Base-by-base conservation (phyloP, 2,113 vertebrate species). In the Siphamia tubifer region DNA sequence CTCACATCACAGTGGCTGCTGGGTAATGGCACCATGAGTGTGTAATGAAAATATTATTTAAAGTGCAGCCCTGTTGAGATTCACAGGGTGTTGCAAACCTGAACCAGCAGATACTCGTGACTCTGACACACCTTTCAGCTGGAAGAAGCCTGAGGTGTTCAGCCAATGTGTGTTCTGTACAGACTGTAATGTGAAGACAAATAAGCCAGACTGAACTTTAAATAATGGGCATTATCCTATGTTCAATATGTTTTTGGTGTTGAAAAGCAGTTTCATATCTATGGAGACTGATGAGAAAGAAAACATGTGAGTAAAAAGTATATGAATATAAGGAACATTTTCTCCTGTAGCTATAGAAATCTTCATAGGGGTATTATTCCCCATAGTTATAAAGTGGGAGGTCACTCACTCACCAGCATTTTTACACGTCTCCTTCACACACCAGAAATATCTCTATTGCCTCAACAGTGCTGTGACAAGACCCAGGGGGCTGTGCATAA, bases 381-480 rank as follows among this genome's bases (percentile, higher is more conserved):
- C 1, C 4, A 19, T 27, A 24, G 19, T 39, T 35, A 74, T 77
- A 77, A 83, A 64, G 57, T 5, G 19, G 20, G 67, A 38, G 55
- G 56, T 47, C 57, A 60, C 44, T 47, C 57, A 60, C 44, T 42
- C 64, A 34, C 27, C 32, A 43, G 21, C 71, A 70, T 68, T 77
- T 77, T 77, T 52, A 73, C 58, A 64, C 79, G 54, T 81, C 61
- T 69, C 65, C 68, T 68, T 80, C 48, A 76, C 21, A 40, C 60
- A 83, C 73, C 69, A 69, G 77, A 80, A 84, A 86, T 82, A 78
- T 78, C 60, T 47, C 53, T 11, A 23, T 11, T 47, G 27, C 19
- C 70, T 34, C 54, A 23, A 15, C 12, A n/a, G 34, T 8, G 49
- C 52, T 53, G 55, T 31, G 75, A 85, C 43, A 47, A 47, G 35